Percentiles rank a stretch among this genome's conserved stretches.
phyloP scores from a whole-genome alignment of 2,797 vertebrate genomes.

The Kryptopterus vitreolus region DNA sequence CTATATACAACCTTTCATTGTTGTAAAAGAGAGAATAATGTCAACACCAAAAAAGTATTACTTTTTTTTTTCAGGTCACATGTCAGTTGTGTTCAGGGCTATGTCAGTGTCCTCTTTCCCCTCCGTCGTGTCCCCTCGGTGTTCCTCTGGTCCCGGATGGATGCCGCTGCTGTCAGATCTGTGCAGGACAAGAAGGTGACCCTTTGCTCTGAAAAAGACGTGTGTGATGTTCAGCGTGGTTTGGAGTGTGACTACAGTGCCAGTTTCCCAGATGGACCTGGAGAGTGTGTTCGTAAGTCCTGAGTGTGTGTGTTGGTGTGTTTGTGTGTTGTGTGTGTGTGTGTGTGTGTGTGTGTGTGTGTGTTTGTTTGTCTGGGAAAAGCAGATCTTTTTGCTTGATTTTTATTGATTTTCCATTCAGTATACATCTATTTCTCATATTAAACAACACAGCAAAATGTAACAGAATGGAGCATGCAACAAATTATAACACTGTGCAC shows the following conservation, averaged over 20 bases:
- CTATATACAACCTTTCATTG: no score
- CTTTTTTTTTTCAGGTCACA: slow-evolving; percentile 75
- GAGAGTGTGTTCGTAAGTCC: slow-evolving; percentile 88
- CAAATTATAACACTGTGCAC: background rate
- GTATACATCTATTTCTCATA: background rate
- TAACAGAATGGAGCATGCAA: background rate
- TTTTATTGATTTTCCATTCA: background rate
- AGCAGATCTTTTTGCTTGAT: background rate
- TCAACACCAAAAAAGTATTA: no score
- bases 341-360: no score
- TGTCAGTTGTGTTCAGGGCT: slow-evolving; percentile 80
- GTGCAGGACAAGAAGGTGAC: slow-evolving; percentile 82
- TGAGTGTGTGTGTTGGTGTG: background rate
- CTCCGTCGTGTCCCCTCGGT: slow-evolving; percentile 75
- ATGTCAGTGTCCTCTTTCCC: slow-evolving; percentile 78
- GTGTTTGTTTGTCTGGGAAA: background rate
- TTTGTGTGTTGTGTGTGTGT: no score
- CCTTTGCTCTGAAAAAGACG: slow-evolving; percentile 74
- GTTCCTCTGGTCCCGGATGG: slow-evolving; percentile 82
- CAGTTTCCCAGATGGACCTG: slow-evolving; percentile 67
- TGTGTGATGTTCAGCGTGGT: slow-evolving; percentile 80
- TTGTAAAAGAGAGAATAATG: no score
- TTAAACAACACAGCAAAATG: background rate
- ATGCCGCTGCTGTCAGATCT: slow-evolving; percentile 87
- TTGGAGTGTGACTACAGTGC: slow-evolving; percentile 83